Percentiles rank a stretch among this genome's conserved stretches.
Evolutionary conservation across 1,140 invertebrate species (phyloP).

Genomic region (Eupeodes corollae): DNA sequence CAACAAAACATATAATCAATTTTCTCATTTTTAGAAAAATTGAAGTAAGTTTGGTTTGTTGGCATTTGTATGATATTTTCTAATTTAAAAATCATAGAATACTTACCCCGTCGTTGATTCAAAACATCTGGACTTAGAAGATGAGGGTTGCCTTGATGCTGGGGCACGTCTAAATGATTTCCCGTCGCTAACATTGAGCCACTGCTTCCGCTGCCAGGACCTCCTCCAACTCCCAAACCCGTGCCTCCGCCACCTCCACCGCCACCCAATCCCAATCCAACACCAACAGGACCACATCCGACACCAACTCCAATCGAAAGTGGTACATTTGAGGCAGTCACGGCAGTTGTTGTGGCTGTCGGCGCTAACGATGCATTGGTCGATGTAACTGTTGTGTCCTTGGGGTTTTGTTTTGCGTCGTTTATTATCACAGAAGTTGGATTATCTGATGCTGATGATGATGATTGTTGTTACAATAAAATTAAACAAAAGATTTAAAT

Average conservation of each 20-base stretch:
- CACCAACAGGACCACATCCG: slow-evolving; percentile 4
- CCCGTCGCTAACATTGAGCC: slow-evolving; percentile 34
- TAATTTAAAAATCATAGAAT: not conserved
- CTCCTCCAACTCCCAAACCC: not conserved
- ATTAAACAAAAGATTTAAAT: slow-evolving; percentile 14
- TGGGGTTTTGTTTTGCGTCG: slow-evolving; percentile 35
- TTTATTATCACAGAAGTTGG: slow-evolving; percentile 36
- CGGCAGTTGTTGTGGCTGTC: slow-evolving; percentile 21
- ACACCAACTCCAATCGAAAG: slow-evolving; percentile 4
- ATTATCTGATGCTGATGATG: slow-evolving; percentile 35
- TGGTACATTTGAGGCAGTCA: slow-evolving; percentile 14
- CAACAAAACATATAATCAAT: no score
- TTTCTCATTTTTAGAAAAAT: no score
- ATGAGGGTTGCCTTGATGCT: slow-evolving; percentile 63
- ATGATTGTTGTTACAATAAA: slow-evolving; percentile 6
- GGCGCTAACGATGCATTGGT: slow-evolving; percentile 22
- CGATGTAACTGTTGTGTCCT: slow-evolving; percentile 29
- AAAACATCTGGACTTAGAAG: slow-evolving; percentile 67
- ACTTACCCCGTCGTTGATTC: slow-evolving; percentile 57
- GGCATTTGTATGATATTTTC: not conserved
- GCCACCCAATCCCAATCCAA: not conserved
- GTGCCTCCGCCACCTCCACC: slow-evolving; percentile 9
- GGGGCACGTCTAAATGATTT: slow-evolving; percentile 67
- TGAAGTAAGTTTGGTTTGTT: no score
- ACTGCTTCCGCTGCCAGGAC: slow-evolving; percentile 7